A percentile compares a stretch with the other conserved stretches of the same genome.
phyloP scores from a whole-genome alignment of 2,113 vertebrate species.

The Podarcis muralis region DNA sequence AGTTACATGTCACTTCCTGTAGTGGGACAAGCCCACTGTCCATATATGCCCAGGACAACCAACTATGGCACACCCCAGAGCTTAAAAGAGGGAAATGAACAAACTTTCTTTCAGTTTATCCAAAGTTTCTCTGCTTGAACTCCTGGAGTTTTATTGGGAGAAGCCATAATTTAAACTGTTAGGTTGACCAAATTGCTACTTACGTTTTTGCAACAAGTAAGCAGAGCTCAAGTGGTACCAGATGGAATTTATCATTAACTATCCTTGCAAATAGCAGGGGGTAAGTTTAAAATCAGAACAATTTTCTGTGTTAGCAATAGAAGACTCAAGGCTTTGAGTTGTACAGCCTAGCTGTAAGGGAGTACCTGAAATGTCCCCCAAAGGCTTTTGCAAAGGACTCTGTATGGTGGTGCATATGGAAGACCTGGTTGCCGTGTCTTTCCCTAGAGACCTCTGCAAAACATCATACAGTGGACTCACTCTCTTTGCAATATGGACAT shows the following conservation, averaged over 20 bases:
- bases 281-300: no score
- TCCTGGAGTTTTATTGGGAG: neutral
- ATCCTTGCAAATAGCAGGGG: no score
- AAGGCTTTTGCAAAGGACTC: neutral
- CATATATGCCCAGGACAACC: neutral
- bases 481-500: neutral
- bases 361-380: neutral
- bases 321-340: neutral
- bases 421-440: neutral
- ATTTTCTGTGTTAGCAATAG: neutral
- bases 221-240: neutral
- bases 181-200: neutral
- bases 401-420: neutral
- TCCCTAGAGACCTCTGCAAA: neutral
- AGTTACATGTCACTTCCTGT: no score
- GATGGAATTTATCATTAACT: no score
- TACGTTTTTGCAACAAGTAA: neutral
- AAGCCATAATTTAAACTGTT: neutral
- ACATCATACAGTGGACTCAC: neutral
- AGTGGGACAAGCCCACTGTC: neutral
- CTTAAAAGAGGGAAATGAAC: neutral
- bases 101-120: neutral
- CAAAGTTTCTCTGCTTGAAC: neutral
- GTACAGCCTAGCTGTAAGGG: neutral
- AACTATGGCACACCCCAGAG: neutral